Evolutionary conservation across 2,888 invertebrate genomes (phyloP).

Genomic region (Homarus gammarus): DNA sequence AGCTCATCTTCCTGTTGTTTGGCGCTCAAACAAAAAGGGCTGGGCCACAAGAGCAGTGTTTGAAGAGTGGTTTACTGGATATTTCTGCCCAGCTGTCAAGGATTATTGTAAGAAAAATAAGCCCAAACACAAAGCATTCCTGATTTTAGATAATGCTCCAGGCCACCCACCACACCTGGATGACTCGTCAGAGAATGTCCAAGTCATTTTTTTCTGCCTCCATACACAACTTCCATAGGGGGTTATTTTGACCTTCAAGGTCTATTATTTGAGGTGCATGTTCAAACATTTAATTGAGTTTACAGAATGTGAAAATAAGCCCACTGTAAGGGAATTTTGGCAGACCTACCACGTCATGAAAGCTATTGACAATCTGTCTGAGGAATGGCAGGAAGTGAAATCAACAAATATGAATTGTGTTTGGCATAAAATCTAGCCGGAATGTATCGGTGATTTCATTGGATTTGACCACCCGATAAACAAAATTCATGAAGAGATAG

Average conservation of each 20-base stretch:
- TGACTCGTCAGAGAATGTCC: too few species aligned
- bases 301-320: too few species aligned
- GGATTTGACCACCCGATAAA: conserved; percentile 1
- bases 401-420: conserved; percentile 42
- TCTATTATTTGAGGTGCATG: conserved; percentile 66
- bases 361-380: too few species aligned
- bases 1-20: conserved; percentile 78
- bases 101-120: conserved; percentile 61
- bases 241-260: too few species aligned
- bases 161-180: conserved; percentile 71
- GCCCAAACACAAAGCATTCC: conserved; percentile 68
- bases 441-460: not conserved
- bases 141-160: conserved; percentile 76
- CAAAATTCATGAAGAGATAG: not conserved
- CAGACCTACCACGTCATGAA: too few species aligned
- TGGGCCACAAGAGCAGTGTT: conserved; percentile 77
- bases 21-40: conserved; percentile 78
- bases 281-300: conserved; percentile 53
- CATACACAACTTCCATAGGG: too few species aligned
- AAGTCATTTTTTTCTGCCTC: conserved; percentile 63
- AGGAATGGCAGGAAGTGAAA: conserved; percentile 49
- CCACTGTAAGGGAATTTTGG: conserved; percentile 71
- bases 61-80: conserved; percentile 76
- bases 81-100: conserved; percentile 53
- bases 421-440: conserved; percentile 64